A percentile compares a stretch with the other conserved stretches of the same genome.
phyloP scores from a whole-genome alignment of 2,888 invertebrate genomes.

The Autographa gamma region DNA sequence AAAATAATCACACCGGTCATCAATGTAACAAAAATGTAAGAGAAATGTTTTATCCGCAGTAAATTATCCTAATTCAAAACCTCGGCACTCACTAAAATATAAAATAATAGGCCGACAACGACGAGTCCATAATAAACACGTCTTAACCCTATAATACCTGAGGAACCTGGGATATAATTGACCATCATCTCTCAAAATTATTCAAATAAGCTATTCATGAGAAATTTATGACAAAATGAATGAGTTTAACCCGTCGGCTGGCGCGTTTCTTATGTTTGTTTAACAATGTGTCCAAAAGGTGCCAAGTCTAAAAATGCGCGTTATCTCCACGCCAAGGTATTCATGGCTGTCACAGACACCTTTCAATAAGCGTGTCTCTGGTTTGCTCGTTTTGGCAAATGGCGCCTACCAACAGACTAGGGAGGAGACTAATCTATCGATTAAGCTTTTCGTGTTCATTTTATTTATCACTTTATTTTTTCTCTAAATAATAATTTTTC shows the following conservation, averaged over 20 bases:
- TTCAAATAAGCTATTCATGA: constrained; percentile 38
- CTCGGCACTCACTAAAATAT: constrained; percentile 38
- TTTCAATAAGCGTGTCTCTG: constrained; percentile 70
- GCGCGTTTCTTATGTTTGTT: constrained; percentile 24
- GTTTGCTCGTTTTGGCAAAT: constrained; percentile 78
- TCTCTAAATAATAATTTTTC: too few relatives aligned
- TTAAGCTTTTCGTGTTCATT: too few relatives aligned
- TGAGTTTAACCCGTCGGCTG: constrained; percentile 16
- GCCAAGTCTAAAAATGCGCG: constrained; percentile 77
- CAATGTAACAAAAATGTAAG: constrained; percentile 26
- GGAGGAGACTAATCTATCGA: constrained; percentile 57
- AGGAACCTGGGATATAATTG: constrained; percentile 23
- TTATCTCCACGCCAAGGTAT: constrained; percentile 61
- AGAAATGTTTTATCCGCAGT: constrained; percentile 37
- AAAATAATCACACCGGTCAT: constrained; percentile 1
- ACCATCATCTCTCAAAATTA: constrained; percentile 36
- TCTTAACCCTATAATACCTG: constrained; percentile 48
- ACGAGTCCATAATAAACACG: constrained; percentile 42
- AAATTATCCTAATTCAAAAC: constrained; percentile 33
- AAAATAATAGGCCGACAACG: constrained; percentile 43
- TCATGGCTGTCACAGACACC: constrained; percentile 70
- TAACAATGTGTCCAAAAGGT: constrained; percentile 46
- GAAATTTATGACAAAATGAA: constrained; percentile 42
- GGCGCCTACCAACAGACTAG: constrained; percentile 73
- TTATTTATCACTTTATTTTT: too few relatives aligned